Base-by-base conservation (phyloP, 2,888 invertebrate species). In the Didymodactylos carnosus region DNA sequence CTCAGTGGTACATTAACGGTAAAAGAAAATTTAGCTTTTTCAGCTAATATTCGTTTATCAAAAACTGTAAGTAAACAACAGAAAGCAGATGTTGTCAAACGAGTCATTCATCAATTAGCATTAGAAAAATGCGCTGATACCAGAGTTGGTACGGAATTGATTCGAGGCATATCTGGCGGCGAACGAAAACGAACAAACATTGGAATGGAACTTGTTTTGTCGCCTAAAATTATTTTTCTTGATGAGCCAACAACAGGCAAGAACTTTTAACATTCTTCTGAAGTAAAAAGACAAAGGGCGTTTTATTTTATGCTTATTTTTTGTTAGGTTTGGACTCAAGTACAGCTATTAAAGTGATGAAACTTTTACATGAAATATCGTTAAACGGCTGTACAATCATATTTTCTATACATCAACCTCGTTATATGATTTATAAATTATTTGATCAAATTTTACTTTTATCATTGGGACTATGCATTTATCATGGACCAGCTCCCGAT, bases 231-330 rank as follows among this genome's bases (percentile, higher is more conserved):
- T 16, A 79, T 83, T 25, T 83, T 83, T 75, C 79, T 83, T 23
- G 83, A 83, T 78, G 83, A 83, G 77, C 83, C 83, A 35, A 83
- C 83, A n/a, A 82, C 83, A 72, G 83, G 83, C 35, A 62, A 62
- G n/a, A n/a, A n/a, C n/a, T n/a, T n/a, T n/a, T n/a, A n/a, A n/a
- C 13, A 16, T 3, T 41, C 41, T 41, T 41, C 16, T 41, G 3
- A 6, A 43, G 11, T 16, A 8, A 43, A 7, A 43, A 7, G 7
- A 5, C 1, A 16, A 43, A 7, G 16, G 5, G 2, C 16, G 16
- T 43, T 43, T 43, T n/a, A 8, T 43, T 43, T 14, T 16, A 16
- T n/a, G 5, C 7, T 43, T 5, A 43, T 43, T 16, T 7, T 49
- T 3, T 23, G 25, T 14, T 35, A 62, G 62, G 62, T 4, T 79